phyloP scores from a whole-genome alignment of 2,797 vertebrate genomes.

The Pampus argenteus region DNA sequence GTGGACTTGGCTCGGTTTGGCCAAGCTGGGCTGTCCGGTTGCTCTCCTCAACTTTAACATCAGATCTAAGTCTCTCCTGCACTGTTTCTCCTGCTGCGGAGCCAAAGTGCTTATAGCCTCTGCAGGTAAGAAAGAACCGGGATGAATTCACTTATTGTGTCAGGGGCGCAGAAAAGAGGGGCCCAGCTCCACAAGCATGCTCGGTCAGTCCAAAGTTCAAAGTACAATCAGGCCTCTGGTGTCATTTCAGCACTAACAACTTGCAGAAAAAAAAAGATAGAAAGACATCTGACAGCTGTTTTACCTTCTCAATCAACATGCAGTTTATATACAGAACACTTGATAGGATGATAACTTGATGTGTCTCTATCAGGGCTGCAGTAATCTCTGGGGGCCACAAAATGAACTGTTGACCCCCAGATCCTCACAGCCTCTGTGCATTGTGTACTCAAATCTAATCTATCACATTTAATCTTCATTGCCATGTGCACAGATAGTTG shows the following conservation, averaged over 20 bases:
- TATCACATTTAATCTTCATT: too few species aligned
- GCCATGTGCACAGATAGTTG: too few species aligned
- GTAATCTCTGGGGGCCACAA: not conserved
- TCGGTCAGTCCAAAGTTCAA: not conserved
- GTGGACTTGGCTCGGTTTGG: conserved; percentile 89
- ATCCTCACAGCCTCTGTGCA: too few species aligned
- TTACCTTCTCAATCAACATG: not conserved
- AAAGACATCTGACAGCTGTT: not conserved
- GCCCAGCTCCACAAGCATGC: not conserved
- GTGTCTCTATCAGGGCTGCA: not conserved
- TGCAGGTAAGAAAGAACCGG: conserved; percentile 80
- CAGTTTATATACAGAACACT: not conserved
- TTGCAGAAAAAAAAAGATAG: too few species aligned
- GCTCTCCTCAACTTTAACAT: conserved; percentile 91
- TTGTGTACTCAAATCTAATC: too few species aligned
- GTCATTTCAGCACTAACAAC: not conserved
- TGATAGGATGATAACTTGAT: not conserved
- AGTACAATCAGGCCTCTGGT: not conserved
- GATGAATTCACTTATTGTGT: not conserved
- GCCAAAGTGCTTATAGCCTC: conserved; percentile 87
- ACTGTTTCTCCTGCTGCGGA: conserved; percentile 89
- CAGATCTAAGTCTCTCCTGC: conserved; percentile 87
- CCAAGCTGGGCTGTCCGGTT: conserved; percentile 88
- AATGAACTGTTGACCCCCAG: not conserved
- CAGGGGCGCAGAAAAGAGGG: not conserved